Evolutionary conservation across 1,140 invertebrate species (phyloP), one percentile per base, ranked within the genome.

Genomic region (Diabrotica virgifera): DNA sequence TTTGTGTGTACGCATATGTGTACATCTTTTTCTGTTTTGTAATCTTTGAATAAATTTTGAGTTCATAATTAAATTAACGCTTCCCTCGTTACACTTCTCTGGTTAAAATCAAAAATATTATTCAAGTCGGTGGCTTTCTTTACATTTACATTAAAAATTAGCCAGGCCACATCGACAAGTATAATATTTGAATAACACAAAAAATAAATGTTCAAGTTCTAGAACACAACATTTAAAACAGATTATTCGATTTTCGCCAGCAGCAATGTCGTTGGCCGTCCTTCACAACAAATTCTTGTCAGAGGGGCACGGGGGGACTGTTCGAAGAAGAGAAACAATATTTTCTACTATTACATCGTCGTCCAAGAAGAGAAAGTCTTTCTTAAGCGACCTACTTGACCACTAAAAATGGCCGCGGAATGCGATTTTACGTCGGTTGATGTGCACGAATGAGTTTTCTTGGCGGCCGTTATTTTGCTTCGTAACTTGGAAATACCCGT

Each of bases 181-280:
- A 24, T 24, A 24, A 24, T 24, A 24, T 24, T 24, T 24, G 24
- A 24, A 24, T 24, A 24, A 24, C 24, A 24, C 24, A 24, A 24
- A 24, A 24, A 24, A 24, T 24, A 24, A 24, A 24, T 24, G 40
- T 46, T 46, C 40, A 46, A 8, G n/a, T 46, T 46, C 40, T 46
- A 46, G 40, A 46, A 46, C 40, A 46, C 40, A 6, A 46, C 11
- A 46, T 55, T 55, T 55, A 55, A 55, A 24, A 14, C 13, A 55
- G 53, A 14, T 13, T 24, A 0, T 14, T 51, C 13, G 24, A 38
- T 60, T 51, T 54, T 58, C n/a, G 38, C 70, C 66, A 46, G 37
- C 60, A 63, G 70, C 70, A 70, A 72, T 68, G 70, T 70, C 70
- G 63, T 60, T 59, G 61, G 51, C 65, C 69, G 71, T 68, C 71